Evolutionary conservation across 2,113 vertebrate genomes (phyloP), one percentile per base, ranked within the genome.

Genomic region (Melierax canorus): DNA sequence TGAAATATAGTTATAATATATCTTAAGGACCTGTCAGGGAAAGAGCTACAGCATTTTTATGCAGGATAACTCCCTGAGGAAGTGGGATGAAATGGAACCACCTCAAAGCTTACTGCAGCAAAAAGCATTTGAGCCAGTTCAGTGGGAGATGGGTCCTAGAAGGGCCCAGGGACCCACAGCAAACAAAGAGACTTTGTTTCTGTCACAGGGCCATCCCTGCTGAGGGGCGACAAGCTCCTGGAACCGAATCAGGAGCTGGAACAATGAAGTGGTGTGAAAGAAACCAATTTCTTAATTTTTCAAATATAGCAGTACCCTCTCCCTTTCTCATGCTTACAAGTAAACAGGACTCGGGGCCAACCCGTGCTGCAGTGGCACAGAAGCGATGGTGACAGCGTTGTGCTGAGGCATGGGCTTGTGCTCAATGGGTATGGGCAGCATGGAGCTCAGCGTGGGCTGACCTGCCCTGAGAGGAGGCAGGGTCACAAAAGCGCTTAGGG

Each of bases 1-100:
- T 91, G 83, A 97, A 94, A 96, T 94, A 94, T 38, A 88, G 92
- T 89, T 78, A 72, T 67, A 95, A 87, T 88, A 68, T 69, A 74
- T 96, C 90, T 92, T 89, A 82, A 87, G 56, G 69, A 81, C 23
- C 67, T 94, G 80, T 78, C 88, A 91, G 56, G 34, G 15, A 58
- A 92, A 90, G 79, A 95, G 50, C 55, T 88, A 48, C 55, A 86
- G 64, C 46, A 45, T 78, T 94, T 93, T 93, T 96, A 85, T 68
- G 36, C 60, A 72, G 53, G 27, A 36, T 69, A 71, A 92, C 22
- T 94, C 83, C 72, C 60, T 10, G 7, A 84, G 60, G 66, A 91
- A 89, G 58, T n/a, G 36, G 39, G 39, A 64, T 81, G 56, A 74
- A 94, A 91, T 53, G 79, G 64, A 96, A 53, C 43, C 38, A 64